Conservation (phyloP, 2,113 vertebrate species). For the Leucopsar rothschildi region DNA sequence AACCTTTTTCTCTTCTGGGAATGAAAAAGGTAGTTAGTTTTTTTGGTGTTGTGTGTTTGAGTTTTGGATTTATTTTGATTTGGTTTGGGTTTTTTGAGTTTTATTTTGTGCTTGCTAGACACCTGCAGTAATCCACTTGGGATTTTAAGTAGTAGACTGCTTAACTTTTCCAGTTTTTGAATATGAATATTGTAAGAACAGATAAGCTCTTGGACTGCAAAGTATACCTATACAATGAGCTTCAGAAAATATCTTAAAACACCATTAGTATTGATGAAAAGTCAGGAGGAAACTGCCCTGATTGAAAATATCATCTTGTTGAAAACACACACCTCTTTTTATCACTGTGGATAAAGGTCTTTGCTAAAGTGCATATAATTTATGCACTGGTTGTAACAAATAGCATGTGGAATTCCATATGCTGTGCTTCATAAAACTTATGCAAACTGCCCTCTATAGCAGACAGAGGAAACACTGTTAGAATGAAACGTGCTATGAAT, state of each 20-base stretch:
- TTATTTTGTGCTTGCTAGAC: not conserved
- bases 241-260: not conserved
- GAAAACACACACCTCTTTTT: not conserved
- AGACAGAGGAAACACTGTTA: slow-evolving; percentile 19
- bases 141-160: not conserved
- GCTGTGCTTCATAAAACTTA: not conserved
- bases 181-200: not conserved
- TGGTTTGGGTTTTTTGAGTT: not conserved
- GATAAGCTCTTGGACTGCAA: not conserved
- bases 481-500: not conserved
- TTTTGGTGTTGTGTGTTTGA: not conserved
- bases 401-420: slow-evolving; percentile 1
- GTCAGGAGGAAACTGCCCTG: not conserved
- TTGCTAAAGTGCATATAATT: not conserved
- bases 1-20: not conserved
- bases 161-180: not conserved
- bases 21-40: not conserved
- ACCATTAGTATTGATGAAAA: not conserved
- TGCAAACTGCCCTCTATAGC: not conserved
- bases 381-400: slow-evolving; percentile 33
- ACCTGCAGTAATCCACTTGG: not conserved
- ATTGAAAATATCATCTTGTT: not conserved
- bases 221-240: not conserved
- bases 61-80: not conserved
- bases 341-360: not conserved